These are phyloP conservation scores for Hetaerina titia DNA, from an alignment of 2,888 invertebrate species.

Conservation along the genomic window DNA sequence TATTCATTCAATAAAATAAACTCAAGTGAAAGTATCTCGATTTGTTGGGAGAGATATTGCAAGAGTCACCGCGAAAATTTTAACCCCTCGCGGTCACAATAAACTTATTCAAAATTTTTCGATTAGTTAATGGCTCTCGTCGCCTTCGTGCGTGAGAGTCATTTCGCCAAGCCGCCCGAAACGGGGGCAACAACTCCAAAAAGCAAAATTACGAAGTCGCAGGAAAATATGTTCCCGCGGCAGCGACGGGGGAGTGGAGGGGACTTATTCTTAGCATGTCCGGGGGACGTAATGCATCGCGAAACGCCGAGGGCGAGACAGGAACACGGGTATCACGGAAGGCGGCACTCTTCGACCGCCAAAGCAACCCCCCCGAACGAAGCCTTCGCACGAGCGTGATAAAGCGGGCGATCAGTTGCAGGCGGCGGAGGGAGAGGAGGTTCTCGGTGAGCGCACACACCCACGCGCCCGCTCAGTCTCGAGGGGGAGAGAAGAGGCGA, in stretches of 20 bases:
- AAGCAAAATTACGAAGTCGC: background rate
- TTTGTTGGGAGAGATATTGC: background rate
- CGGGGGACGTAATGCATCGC: conserved; percentile 10
- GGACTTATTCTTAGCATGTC: background rate
- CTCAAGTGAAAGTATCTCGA: background rate
- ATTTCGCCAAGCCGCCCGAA: background rate
- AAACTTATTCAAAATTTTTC: background rate
- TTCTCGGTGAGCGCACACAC: background rate
- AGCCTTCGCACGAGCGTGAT: background rate
- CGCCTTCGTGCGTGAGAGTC: background rate
- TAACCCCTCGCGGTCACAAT: background rate
- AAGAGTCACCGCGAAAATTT: background rate
- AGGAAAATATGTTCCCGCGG: background rate
- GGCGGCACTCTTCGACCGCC: background rate
- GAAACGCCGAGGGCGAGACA: background rate
- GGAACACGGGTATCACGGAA: conserved; percentile 34
- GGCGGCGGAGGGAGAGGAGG: background rate
- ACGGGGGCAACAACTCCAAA: background rate
- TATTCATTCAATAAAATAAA: background rate
- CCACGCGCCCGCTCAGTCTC: no score
- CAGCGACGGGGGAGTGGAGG: background rate
- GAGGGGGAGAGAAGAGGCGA: background rate
- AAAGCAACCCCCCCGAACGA: background rate
- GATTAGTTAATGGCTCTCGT: background rate
- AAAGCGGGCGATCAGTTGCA: conserved; percentile 21